Conservation (phyloP, 2,888 invertebrate species). For the Pollenia angustigena region DNA sequence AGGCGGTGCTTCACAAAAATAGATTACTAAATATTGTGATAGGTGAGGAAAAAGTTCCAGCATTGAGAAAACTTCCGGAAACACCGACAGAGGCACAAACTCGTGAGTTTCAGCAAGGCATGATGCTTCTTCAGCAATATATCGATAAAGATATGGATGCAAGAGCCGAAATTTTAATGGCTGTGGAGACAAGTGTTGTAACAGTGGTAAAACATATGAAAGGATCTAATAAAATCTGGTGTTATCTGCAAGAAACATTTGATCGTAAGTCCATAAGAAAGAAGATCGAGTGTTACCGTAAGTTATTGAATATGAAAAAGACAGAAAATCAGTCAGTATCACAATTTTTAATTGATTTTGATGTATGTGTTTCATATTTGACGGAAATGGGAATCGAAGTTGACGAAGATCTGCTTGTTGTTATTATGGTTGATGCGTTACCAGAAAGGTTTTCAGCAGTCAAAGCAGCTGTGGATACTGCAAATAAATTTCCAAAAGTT, state of each 20-base stretch:
- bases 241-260: slow-evolving; percentile 35
- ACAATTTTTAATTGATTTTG: slow-evolving; percentile 52
- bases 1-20: background rate
- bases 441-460: slow-evolving; percentile 25
- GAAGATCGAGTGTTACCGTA: slow-evolving; percentile 44
- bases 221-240: slow-evolving; percentile 10
- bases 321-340: background rate
- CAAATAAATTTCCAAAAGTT: too few relatives aligned
- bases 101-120: background rate
- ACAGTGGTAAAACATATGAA: slow-evolving; percentile 40
- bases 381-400: slow-evolving; percentile 27
- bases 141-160: slow-evolving; percentile 33
- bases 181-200: slow-evolving; percentile 31
- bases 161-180: slow-evolving; percentile 31
- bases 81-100: background rate
- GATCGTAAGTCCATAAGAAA: slow-evolving; percentile 40
- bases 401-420: slow-evolving; percentile 33
- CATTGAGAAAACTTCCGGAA: background rate
- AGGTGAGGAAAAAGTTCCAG: background rate
- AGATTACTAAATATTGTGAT: background rate
- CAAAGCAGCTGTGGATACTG: slow-evolving; percentile 39
- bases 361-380: slow-evolving; percentile 49
- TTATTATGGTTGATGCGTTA: slow-evolving; percentile 25
- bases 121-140: background rate
- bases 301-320: slow-evolving; percentile 45